Base-by-base conservation (phyloP, 2,888 invertebrate species). In the Falcaria lacertinaria region DNA sequence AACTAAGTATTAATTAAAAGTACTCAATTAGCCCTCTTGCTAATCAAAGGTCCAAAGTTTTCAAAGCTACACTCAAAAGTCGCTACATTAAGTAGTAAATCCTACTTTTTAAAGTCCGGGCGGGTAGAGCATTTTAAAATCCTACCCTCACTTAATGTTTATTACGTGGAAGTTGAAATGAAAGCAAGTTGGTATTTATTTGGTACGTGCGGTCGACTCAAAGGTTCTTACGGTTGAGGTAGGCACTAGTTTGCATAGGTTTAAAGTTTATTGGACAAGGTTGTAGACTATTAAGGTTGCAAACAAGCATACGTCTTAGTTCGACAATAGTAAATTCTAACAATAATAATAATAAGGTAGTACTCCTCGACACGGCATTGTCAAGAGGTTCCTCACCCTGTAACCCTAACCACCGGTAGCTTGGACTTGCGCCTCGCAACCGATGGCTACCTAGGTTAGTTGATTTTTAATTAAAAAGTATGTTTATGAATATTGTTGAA, bases 201-300 rank as follows among this genome's bases (percentile, higher is more conserved):
- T 63, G 61, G 69, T 72, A 74, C 69, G 71, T 64, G 80, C 68
- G 73, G 67, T 60, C 64, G 60, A 55, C 74, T 79, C 80, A 80
- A 82, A 81, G 75, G 74, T 62, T 61, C 53, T 56, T 60, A 60
- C 52, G 55, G 60, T 53, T 50, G 48, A 51, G 50, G 57, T 52
- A 49, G 58, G 48, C 44, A n/a, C 45, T 61, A 54, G 48, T 37
- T 45, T 39, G 58, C 50, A 48, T 15, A 17, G 40, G 15, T 37
- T 50, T 11, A 1, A 13, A 11, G 19, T 36, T 7, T 19, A 3
- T 8, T 1, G 14, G n/a, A 39, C 17, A 43, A 32, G 28, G n/a
- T n/a, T n/a, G n/a, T n/a, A n/a, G n/a, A n/a, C n/a, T n/a, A n/a
- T n/a, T n/a, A n/a, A n/a, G n/a, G n/a, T n/a, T n/a, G n/a, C n/a